Evolutionary conservation across 2,113 vertebrate species (phyloP), one percentile per base, ranked within the genome.

Genomic region (Pogona vitticeps): DNA sequence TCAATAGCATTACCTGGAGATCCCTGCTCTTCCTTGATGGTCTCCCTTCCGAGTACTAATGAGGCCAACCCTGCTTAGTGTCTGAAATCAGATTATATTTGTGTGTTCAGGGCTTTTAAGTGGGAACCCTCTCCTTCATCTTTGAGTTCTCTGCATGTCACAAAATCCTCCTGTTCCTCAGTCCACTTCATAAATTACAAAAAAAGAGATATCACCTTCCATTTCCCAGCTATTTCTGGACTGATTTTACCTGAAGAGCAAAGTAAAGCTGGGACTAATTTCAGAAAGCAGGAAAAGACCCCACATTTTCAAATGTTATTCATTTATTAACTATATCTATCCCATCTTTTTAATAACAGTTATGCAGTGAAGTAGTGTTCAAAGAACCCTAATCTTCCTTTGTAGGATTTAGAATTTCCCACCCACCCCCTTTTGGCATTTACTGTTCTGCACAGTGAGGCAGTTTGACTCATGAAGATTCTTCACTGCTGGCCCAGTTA

Each of bases 401-500:
- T 52, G 46, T 52, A 52, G 5, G 5, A 52, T 52, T 52, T 10
- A 52, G 46, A 52, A 52, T 52, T 52, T 52, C 46, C 46, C 46
- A 52, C 46, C 46, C 46, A 52, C 46, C 46, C 46, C 5, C 5
- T 31, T 83, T 42, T 82, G 75, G 59, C 42, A 0, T 76, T 71
- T n/a, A 20, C 80, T 88, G 72, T 56, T 78, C 65, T 90, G 65
- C 46, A 10, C 40, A 5, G 76, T 84, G 82, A 42, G 28, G 61
- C 38, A 59, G 52, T 72, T 86, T 59, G 67, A 36, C 33, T 72
- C 56, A 61, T 42, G 56, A 61, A 79, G 28, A 63, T 14, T 71
- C 33, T 65, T 79, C 36, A 71, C 86, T 83, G 82, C 86, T 89
- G 58, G 52, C 67, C 80, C 80, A 71, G 88, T 75, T 52, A 67